A percentile compares a stretch with the other conserved stretches of the same genome.
Conservation (phyloP, 2,797 vertebrate genomes). For the Hyperoplus lanceolatus region DNA sequence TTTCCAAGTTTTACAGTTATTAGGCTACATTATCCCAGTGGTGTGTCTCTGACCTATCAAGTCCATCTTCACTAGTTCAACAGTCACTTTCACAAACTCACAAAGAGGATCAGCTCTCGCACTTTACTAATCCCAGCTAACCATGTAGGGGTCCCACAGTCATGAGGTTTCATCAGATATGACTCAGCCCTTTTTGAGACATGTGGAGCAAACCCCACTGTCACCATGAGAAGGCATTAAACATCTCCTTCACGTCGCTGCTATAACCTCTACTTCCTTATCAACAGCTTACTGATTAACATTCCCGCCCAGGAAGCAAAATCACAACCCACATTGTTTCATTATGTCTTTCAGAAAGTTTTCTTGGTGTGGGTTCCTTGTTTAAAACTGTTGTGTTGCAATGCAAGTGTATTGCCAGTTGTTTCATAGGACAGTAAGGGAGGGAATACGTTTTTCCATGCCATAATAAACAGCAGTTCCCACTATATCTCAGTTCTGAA, state of each 20-base stretch:
- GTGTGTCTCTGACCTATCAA: neutral
- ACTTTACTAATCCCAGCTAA: conserved; percentile 13
- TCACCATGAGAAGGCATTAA: conserved; percentile 29
- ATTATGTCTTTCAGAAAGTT: neutral
- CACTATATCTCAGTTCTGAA: too few relatives aligned
- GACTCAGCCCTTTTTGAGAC: conserved; percentile 26
- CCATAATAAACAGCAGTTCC: too few relatives aligned
- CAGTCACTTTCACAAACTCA: neutral
- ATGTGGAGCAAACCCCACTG: neutral
- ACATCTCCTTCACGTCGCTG: neutral
- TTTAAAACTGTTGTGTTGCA: too few relatives aligned
- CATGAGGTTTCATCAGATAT: conserved; percentile 46
- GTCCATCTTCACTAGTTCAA: neutral
- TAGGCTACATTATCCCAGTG: neutral
- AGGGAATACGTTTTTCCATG: too few relatives aligned
- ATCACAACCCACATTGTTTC: neutral
- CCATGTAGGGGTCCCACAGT: conserved; percentile 19
- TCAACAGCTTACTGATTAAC: conserved; percentile 15
- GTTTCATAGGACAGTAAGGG: too few relatives aligned
- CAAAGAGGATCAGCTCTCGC: neutral
- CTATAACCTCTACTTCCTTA: neutral
- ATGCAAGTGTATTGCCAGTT: too few relatives aligned
- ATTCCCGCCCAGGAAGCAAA: neutral
- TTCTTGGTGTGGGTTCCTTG: neutral
- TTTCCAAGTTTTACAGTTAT: neutral